phyloP scores from a whole-genome alignment of 1,140 invertebrate genomes.

The Pseudomyrmex cubaensis region DNA sequence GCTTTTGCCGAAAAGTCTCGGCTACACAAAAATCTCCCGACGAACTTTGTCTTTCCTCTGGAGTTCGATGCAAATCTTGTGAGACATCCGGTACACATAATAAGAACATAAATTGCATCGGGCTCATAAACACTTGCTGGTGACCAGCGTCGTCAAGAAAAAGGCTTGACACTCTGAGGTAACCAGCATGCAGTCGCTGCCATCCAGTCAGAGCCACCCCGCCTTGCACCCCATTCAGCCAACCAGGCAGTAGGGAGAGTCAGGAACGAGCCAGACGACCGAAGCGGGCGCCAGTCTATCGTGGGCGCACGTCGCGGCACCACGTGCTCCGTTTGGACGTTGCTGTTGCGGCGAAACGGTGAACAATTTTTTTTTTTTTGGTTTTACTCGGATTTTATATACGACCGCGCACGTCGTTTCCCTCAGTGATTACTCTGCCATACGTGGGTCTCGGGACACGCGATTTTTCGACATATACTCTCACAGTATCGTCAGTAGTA shows the following conservation, averaged over 20 bases:
- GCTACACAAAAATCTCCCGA: no score
- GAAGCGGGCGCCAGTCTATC: constrained; percentile 81
- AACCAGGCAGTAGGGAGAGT: constrained; percentile 81
- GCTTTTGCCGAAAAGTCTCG: neutral
- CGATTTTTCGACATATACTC: no score
- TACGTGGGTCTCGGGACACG: neutral
- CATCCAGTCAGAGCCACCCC: constrained; percentile 59
- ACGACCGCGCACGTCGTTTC: neutral
- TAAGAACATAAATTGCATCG: constrained; percentile 32
- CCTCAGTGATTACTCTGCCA: constrained; percentile 45
- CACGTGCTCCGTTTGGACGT: constrained; percentile 66
- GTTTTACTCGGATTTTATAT: neutral
- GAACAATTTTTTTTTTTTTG: neutral
- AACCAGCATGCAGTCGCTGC: constrained; percentile 53
- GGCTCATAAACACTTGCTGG: constrained; percentile 46
- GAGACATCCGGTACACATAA: constrained; percentile 20
- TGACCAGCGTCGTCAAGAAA: constrained; percentile 66
- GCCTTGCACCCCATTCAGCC: constrained; percentile 62
- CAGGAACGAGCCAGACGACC: constrained; percentile 81
- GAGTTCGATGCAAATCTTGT: neutral
- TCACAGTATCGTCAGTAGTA: neutral
- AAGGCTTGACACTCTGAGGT: constrained; percentile 32
- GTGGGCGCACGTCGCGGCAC: constrained; percentile 79
- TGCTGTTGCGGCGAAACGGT: neutral
- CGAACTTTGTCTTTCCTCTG: no score